Evolutionary conservation across 2,797 vertebrate genomes (phyloP).

Genomic region (Chlorospingus flavigularis): DNA sequence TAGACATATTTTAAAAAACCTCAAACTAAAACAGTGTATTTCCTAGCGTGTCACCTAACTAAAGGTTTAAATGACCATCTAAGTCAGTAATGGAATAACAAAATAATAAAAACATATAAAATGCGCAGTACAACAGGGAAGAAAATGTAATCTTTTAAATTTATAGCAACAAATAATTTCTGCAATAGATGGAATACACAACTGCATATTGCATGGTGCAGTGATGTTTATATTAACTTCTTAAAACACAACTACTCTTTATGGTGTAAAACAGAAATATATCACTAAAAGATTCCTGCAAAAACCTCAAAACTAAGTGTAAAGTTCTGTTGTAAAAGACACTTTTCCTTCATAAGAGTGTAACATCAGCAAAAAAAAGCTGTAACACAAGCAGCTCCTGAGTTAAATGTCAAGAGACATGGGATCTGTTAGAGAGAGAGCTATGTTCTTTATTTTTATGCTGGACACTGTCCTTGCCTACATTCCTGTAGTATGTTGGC

Average conservation of each 20-base stretch:
- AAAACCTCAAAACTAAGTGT: neutral
- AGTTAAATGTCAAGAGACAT: neutral
- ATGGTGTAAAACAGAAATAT: neutral
- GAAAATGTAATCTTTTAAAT: neutral
- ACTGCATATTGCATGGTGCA: neutral
- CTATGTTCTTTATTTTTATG: neutral
- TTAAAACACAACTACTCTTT: neutral
- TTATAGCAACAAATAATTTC: neutral
- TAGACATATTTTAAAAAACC: neutral
- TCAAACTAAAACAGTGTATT: neutral
- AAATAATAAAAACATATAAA: neutral
- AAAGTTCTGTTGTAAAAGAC: neutral
- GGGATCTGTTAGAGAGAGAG: neutral
- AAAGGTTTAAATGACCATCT: neutral
- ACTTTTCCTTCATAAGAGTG: neutral
- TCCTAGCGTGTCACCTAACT: neutral
- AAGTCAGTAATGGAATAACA: neutral
- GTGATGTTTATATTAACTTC: neutral
- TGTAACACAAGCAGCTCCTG: neutral
- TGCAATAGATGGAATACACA: neutral
- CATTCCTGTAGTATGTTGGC: neutral
- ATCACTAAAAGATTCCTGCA: neutral
- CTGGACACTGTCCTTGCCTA: neutral
- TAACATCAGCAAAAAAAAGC: neutral
- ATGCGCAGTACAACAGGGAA: neutral